Conservation (phyloP, 2,113 vertebrate genomes). For the Hiodon alosoides region DNA sequence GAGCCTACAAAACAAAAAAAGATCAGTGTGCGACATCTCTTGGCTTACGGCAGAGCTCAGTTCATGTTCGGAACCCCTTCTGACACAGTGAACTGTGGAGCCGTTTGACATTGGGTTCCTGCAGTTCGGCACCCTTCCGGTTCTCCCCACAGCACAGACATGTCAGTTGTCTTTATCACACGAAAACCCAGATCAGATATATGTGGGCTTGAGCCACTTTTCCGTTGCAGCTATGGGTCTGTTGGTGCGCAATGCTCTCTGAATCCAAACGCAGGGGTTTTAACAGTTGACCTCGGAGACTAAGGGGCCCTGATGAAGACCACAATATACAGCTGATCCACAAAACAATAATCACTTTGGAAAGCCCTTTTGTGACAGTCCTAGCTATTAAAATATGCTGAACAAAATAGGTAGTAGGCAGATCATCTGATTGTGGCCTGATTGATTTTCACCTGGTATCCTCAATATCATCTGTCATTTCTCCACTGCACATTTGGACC, state of each 20-base stretch:
- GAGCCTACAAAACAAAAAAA: slow-evolving; percentile 40
- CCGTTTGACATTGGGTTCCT: neutral
- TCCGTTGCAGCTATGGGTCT: neutral
- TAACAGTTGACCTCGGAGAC: too few species aligned
- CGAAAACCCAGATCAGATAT: neutral
- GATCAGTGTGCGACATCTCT: slow-evolving; percentile 4
- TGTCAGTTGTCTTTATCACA: slow-evolving; percentile 16
- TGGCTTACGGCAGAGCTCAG: slow-evolving; percentile 30
- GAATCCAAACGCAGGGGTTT: too few species aligned
- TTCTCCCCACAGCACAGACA: neutral
- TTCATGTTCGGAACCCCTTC: slow-evolving; percentile 15
- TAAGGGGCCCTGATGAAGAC: too few species aligned
- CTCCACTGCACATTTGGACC: slow-evolving; percentile 31
- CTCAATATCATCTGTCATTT: neutral
- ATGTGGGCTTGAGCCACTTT: neutral
- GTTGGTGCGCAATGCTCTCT: neutral
- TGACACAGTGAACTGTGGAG: neutral
- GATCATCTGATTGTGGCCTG: too few species aligned
- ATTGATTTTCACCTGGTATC: neutral
- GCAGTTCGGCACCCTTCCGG: neutral
- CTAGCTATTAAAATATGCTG: too few species aligned
- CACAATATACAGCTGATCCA: too few species aligned
- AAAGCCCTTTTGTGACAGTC: too few species aligned
- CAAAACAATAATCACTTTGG: too few species aligned
- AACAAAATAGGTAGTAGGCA: too few species aligned